Evolutionary conservation across 2,888 invertebrate species (phyloP).

Genomic region (Rhaphigaster nebulosa): DNA sequence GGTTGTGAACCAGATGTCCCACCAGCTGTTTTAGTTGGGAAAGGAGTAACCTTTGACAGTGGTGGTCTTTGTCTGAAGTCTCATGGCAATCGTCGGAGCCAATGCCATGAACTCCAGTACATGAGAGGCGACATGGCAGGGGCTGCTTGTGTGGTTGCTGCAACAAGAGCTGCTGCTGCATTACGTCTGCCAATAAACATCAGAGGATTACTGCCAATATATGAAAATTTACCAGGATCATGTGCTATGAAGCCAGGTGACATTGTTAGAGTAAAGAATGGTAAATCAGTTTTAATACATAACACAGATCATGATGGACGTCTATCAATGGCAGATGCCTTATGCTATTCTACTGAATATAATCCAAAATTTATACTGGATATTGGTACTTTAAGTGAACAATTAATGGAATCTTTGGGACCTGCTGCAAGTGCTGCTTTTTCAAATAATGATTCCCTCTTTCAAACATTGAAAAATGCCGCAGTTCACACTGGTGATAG

Average conservation of each 20-base stretch:
- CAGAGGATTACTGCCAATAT: slow-evolving; percentile 81
- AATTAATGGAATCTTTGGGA: slow-evolving; percentile 76
- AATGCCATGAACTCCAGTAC: slow-evolving; percentile 74
- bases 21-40: slow-evolving; percentile 81
- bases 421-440: slow-evolving; percentile 81
- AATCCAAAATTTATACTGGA: slow-evolving; percentile 82
- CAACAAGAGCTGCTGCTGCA: slow-evolving; percentile 63
- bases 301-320: slow-evolving; percentile 86
- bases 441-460: slow-evolving; percentile 79
- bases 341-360: slow-evolving; percentile 82
- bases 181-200: slow-evolving; percentile 64
- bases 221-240: slow-evolving; percentile 86
- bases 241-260: slow-evolving; percentile 84
- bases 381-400: slow-evolving; percentile 80
- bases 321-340: slow-evolving; percentile 83
- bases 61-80: slow-evolving; percentile 83
- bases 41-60: slow-evolving; percentile 78
- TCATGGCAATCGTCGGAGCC: slow-evolving; percentile 60
- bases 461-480: slow-evolving; percentile 77
- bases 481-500: slow-evolving; percentile 82
- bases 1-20: slow-evolving; percentile 73
- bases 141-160: slow-evolving; percentile 68
- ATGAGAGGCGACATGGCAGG: slow-evolving; percentile 92
- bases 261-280: slow-evolving; percentile 80
- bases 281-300: slow-evolving; percentile 81